Conservation (phyloP, 1,140 invertebrate genomes). For the Gonioctena quinquepunctata region DNA sequence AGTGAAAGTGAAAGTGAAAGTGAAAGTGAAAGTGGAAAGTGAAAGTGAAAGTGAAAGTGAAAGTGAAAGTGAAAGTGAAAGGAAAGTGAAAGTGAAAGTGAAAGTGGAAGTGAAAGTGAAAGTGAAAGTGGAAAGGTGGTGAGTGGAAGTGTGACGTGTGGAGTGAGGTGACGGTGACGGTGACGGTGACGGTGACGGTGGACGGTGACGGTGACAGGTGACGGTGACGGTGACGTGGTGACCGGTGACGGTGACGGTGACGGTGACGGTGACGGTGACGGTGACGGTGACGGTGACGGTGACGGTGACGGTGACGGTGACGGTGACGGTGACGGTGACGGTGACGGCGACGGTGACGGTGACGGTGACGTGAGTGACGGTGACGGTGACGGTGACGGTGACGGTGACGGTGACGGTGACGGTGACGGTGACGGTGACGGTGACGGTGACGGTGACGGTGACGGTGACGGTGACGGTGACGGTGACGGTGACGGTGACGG, state of each 20-base stretch:
- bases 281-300: background rate
- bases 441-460: constrained; percentile 6
- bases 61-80: no score
- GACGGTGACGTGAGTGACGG: background rate
- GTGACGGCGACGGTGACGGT: background rate
- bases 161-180: background rate
- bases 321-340: background rate
- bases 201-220: background rate
- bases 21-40: no score
- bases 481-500: background rate
- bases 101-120: no score
- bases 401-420: background rate
- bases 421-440: background rate
- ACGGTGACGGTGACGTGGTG: background rate
- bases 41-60: no score
- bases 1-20: no score
- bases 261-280: background rate
- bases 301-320: background rate
- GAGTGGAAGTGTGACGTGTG: no score
- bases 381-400: background rate
- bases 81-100: no score
- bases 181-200: background rate
- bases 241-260: background rate
- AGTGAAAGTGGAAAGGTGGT: no score
- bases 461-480: constrained; percentile 6